These are phyloP conservation scores for Polydrusus tereticollis DNA, from an alignment of 2,888 invertebrate genomes.

Conservation along the genomic window DNA sequence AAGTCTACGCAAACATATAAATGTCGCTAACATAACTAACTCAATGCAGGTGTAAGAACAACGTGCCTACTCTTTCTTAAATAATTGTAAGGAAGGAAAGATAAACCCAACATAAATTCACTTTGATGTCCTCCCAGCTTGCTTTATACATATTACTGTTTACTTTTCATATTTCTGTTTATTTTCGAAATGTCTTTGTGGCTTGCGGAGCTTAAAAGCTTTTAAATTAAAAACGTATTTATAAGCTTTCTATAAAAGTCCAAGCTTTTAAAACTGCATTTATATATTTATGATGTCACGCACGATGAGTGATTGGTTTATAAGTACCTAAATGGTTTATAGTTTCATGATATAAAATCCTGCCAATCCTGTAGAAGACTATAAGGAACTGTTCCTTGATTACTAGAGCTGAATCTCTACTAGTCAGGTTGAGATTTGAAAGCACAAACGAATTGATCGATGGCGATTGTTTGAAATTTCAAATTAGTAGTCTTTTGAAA, in stretches of 20 bases:
- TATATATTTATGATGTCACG: neutral
- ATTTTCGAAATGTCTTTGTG: constrained; percentile 10
- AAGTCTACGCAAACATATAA: neutral
- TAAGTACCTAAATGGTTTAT: neutral
- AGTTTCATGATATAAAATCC: neutral
- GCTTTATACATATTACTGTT: constrained; percentile 6
- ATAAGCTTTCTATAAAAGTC: neutral
- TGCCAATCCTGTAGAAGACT: too few species aligned
- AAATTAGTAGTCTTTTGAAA: too few species aligned
- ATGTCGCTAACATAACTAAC: neutral
- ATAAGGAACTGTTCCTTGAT: too few species aligned
- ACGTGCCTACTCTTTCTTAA: neutral
- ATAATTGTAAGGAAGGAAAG: neutral
- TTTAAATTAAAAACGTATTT: neutral
- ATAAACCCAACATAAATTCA: constrained; percentile 13
- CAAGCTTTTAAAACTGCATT: neutral
- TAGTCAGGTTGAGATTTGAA: too few species aligned
- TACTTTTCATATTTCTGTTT: constrained; percentile 22
- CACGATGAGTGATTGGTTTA: neutral
- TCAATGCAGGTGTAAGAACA: neutral
- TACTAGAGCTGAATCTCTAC: too few species aligned
- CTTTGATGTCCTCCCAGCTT: constrained; percentile 17
- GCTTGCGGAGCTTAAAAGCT: constrained; percentile 11
- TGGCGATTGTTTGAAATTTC: too few species aligned
- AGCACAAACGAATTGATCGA: too few species aligned